phyloP scores from a whole-genome alignment of 2,888 invertebrate genomes.

The Dasypolia templi region DNA sequence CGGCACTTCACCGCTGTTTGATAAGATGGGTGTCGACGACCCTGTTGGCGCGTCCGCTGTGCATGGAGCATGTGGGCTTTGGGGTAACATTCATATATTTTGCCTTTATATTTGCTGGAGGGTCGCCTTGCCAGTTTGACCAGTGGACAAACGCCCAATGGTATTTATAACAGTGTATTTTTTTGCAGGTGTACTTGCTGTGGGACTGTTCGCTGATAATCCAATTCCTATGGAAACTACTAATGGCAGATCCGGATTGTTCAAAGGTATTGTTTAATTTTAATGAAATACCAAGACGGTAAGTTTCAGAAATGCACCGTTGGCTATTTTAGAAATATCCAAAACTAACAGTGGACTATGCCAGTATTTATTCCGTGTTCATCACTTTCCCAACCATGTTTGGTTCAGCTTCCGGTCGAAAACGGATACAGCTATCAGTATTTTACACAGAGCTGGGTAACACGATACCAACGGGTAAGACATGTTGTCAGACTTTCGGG shows the following conservation, averaged over 20 bases:
- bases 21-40: slow-evolving; percentile 95
- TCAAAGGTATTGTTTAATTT: slow-evolving; percentile 91
- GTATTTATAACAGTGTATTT: background rate
- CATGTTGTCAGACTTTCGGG: background rate
- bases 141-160: background rate
- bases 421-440: background rate
- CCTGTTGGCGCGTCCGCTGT: slow-evolving; percentile 98
- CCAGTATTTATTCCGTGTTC: no score
- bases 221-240: slow-evolving; percentile 96
- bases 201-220: slow-evolving; percentile 96
- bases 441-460: background rate
- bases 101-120: background rate
- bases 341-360: background rate
- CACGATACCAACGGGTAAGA: background rate
- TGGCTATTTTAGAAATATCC: background rate
- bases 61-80: slow-evolving; percentile 94
- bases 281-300: background rate
- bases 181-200: slow-evolving; percentile 94
- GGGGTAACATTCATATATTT: slow-evolving; percentile 86
- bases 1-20: slow-evolving; percentile 93
- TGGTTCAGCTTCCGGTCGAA: background rate
- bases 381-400: background rate
- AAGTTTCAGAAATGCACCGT: background rate
- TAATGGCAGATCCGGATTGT: slow-evolving; percentile 93
- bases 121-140: background rate